These are phyloP conservation scores for Dipodomys merriami DNA, from an alignment of 2,113 vertebrate species.

Conservation along the genomic window DNA sequence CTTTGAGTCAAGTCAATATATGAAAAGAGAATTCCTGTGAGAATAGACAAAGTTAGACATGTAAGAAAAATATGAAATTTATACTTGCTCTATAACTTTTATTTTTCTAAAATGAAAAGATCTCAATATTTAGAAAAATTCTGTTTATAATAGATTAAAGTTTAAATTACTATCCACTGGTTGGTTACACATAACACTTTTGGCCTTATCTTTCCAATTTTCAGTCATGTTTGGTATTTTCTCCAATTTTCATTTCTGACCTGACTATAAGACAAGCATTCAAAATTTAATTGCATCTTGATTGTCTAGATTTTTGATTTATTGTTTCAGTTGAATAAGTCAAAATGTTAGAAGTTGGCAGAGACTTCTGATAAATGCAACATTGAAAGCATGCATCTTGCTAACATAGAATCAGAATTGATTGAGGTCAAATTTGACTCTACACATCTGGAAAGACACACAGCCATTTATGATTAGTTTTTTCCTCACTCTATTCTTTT, in stretches of 20 bases:
- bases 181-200: slow-evolving; percentile 59
- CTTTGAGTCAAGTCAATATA: background rate
- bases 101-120: slow-evolving; percentile 66
- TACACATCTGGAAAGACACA: slow-evolving; percentile 39
- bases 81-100: slow-evolving; percentile 39
- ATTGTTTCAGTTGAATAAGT: slow-evolving; percentile 69
- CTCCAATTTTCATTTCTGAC: slow-evolving; percentile 71
- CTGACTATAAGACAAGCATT: slow-evolving; percentile 59
- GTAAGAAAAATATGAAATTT: slow-evolving; percentile 52
- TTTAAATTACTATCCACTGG: slow-evolving; percentile 50
- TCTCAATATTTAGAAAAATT: slow-evolving; percentile 71
- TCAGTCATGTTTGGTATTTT: slow-evolving; percentile 68
- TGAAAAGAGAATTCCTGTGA: background rate
- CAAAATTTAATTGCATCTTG: slow-evolving; percentile 55
- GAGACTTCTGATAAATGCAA: slow-evolving; percentile 39
- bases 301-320: slow-evolving; percentile 64
- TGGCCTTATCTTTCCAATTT: slow-evolving; percentile 60
- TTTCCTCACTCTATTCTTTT: slow-evolving; percentile 5
- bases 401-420: background rate
- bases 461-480: background rate
- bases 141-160: slow-evolving; percentile 58
- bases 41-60: background rate
- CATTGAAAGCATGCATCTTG: slow-evolving; percentile 5
- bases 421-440: background rate
- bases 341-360: slow-evolving; percentile 75